These are phyloP conservation scores for Sinocyclocheilus grahami DNA, from an alignment of 2,113 vertebrate genomes.

Conservation along the genomic window DNA sequence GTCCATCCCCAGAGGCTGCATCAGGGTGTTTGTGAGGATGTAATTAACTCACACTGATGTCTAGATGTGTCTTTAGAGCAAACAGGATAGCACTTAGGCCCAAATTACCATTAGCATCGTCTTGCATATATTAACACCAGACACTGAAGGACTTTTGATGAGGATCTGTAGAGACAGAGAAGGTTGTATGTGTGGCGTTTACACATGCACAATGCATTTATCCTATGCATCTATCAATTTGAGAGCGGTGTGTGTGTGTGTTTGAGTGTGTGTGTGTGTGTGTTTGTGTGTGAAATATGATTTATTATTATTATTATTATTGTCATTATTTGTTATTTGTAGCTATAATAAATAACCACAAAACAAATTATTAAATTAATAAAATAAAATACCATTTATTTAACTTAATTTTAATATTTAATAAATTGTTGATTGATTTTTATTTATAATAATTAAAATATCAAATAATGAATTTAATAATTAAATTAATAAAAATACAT, in stretches of 20 bases:
- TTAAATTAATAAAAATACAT: no score
- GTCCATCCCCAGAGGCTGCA: neutral
- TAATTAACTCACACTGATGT: constrained; percentile 5
- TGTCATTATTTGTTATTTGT: no score
- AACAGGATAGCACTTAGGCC: constrained; percentile 20
- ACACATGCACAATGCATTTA: neutral
- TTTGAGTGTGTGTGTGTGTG: no score
- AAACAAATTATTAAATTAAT: no score
- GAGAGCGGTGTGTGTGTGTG: neutral
- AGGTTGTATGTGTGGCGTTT: no score
- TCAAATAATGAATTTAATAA: no score
- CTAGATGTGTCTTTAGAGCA: constrained; percentile 19
- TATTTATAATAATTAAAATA: no score
- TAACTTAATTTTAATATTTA: no score
- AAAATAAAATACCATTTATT: no score
- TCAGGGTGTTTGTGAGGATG: constrained; percentile 21
- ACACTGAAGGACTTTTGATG: neutral
- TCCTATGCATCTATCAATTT: neutral
- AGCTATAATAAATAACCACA: no score
- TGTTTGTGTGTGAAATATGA: neutral
- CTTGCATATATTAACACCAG: neutral
- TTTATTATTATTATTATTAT: no score
- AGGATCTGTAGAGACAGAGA: neutral
- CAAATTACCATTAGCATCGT: neutral
- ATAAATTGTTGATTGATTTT: no score